Conservation (phyloP, 1,140 invertebrate species). For the Subanguina moxae region DNA sequence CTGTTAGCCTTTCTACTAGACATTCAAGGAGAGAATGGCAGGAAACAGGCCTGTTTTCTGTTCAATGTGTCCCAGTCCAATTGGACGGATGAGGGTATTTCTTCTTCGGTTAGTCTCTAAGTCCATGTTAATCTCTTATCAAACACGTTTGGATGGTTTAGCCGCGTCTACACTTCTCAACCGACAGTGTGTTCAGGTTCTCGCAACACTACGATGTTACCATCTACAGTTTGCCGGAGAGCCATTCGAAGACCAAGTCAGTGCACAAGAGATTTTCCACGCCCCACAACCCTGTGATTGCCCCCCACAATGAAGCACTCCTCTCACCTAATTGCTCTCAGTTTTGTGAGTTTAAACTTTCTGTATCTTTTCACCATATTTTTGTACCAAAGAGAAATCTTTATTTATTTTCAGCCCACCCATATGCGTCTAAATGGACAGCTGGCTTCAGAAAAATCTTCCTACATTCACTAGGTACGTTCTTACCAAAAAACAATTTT, state of each 20-base stretch:
- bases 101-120: constrained; percentile 34
- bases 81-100: constrained; percentile 43
- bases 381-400: background rate
- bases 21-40: constrained; percentile 42
- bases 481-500: no score
- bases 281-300: constrained; percentile 38
- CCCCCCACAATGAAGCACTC: constrained; percentile 9
- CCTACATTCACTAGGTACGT: constrained; percentile 34
- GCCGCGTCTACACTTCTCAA: constrained; percentile 57
- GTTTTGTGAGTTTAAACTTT: constrained; percentile 37
- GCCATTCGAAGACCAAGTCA: background rate
- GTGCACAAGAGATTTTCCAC: constrained; percentile 36
- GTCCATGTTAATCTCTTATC: background rate
- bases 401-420: constrained; percentile 41
- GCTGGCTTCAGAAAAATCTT: constrained; percentile 54
- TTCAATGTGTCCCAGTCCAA: constrained; percentile 52
- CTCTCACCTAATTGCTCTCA: constrained; percentile 37
- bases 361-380: constrained; percentile 15
- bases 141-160: constrained; percentile 24
- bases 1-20: constrained; percentile 49
- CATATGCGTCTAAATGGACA: constrained; percentile 55
- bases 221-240: constrained; percentile 38
- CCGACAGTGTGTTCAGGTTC: constrained; percentile 50
- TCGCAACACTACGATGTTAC: constrained; percentile 43
- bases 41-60: constrained; percentile 48